Conservation (phyloP, 2,888 invertebrate species). For the Eristalis intricaria region DNA sequence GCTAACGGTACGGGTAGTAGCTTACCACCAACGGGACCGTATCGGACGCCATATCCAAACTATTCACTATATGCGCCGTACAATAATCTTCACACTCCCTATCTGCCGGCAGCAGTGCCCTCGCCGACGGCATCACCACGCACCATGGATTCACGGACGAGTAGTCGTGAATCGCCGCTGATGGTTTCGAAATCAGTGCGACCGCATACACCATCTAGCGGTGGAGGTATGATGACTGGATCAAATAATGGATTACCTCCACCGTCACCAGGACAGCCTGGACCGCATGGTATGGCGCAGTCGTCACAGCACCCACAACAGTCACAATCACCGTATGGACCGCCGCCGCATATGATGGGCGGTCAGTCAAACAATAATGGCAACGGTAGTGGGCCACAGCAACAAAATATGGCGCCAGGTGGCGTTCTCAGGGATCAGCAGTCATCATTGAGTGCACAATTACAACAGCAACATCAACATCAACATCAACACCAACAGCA, state of each 20-base stretch:
- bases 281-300: conserved; percentile 42
- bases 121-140: conserved; percentile 86
- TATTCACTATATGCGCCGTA: conserved; percentile 89
- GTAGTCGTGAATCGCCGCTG: conserved; percentile 76
- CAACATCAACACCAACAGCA: conserved; percentile 64
- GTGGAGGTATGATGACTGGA: conserved; percentile 65
- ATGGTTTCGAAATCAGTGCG: conserved; percentile 74
- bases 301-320: conserved; percentile 57
- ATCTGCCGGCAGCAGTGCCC: conserved; percentile 85
- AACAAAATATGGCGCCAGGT: conserved; percentile 52
- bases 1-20: conserved; percentile 74
- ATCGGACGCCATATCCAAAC: conserved; percentile 81
- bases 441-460: conserved; percentile 59
- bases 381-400: conserved; percentile 45
- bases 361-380: conserved; percentile 41
- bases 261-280: conserved; percentile 54
- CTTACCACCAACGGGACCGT: conserved; percentile 79
- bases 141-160: conserved; percentile 82
- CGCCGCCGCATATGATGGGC: conserved; percentile 62
- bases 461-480: conserved; percentile 63
- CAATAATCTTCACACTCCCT: conserved; percentile 89
- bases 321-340: conserved; percentile 67
- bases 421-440: conserved; percentile 70
- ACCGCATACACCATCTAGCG: conserved; percentile 74
- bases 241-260: conserved; percentile 70